Base-by-base conservation (phyloP, 2,888 invertebrate genomes). In the Cheilosia pagana region DNA sequence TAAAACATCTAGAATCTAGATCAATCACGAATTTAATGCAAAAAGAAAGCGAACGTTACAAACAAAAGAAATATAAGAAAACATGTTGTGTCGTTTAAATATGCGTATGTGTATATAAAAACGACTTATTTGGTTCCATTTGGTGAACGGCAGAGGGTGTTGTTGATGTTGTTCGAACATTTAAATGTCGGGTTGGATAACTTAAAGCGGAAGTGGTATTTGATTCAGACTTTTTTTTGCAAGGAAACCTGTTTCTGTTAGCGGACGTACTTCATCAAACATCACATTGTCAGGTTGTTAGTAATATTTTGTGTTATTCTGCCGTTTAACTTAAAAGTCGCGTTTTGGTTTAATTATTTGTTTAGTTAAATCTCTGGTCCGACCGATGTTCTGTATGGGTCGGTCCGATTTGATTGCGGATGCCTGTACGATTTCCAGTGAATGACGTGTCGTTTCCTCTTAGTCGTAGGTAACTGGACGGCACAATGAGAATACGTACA, bases 401-500 rank as follows among this genome's bases (percentile, higher is more conserved):
- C 74, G 67, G 28, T 52, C 67, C 23, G 67, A 16, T 53, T 57
- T 52, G 31, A 57, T 77, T 70, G n/a, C n/a, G 28, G 63, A 23
- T 50, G 14, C 8, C 16, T 45, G n/a, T 77, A 63, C 77, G 68
- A 85, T 55, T 23, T 86, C 19, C 59, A 72, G 21, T 41, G 31
- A 45, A 52, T 60, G 28, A 35, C n/a, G 35, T 14, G 53, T 39
- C 43, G 53, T 41, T 45, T 82, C 76, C 72, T 67, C 21, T 87
- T 87, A 87, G 87, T 88, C 87, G 89, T 93, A 94, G 87, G 93
- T 93, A 87, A 93, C 93, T 89, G 94, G 93, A 89, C 94, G 94
- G 90, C 94, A 94, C 87, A 93, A 92, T 63, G 94, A 94, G 76
- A 94, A 92, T 87, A 94, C 92, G 89, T 94, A 96, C 88, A 97